These are phyloP conservation scores for pig (Sus scrofa) DNA, from an alignment of 2,113 vertebrate genomes.

Conservation along the genomic window DNA sequence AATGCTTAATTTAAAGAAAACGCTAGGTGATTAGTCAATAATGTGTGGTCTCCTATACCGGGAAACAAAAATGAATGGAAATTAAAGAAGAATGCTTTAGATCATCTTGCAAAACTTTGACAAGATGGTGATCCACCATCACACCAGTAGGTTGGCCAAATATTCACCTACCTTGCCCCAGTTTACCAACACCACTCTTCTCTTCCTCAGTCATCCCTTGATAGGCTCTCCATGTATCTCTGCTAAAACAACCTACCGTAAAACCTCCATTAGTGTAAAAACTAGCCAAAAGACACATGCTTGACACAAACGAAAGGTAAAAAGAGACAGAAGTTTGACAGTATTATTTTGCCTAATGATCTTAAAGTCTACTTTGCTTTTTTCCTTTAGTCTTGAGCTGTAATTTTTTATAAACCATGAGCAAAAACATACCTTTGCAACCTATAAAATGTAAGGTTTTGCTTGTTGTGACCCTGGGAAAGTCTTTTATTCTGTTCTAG, in stretches of 20 bases:
- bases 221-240: background rate
- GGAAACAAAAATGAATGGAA: background rate
- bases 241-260: background rate
- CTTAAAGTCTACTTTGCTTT: background rate
- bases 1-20: background rate
- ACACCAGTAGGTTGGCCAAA: background rate
- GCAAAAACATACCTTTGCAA: background rate
- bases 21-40: background rate
- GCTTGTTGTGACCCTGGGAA: background rate
- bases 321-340: background rate
- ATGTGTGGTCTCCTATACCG: background rate
- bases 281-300: background rate
- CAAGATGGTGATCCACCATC: background rate
- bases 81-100: background rate
- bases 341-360: background rate
- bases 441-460: background rate
- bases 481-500: background rate
- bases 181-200: background rate
- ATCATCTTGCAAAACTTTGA: background rate
- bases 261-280: background rate
- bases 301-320: background rate
- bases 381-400: background rate
- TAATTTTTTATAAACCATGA: too few species aligned
- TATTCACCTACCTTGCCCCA: background rate
- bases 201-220: background rate